Evolutionary conservation across 1,140 invertebrate genomes (phyloP).

Genomic region (Sitobion miscanthi): DNA sequence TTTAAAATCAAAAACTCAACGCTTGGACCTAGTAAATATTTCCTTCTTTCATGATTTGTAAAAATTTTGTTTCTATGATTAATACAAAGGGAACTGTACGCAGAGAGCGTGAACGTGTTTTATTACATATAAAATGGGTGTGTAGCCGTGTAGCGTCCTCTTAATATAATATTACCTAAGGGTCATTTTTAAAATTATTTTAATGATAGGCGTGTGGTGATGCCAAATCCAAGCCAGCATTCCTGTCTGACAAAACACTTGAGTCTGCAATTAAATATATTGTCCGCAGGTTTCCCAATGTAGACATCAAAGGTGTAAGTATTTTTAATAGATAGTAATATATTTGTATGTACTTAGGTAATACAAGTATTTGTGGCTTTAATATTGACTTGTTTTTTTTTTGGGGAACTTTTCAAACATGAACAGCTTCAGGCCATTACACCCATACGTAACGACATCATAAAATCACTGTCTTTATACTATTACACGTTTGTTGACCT

Average conservation of each 20-base stretch:
- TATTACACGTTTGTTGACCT: conserved; percentile 99
- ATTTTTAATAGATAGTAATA: not conserved
- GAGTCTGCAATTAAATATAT: conserved; percentile 96
- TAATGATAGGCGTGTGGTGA: conserved; percentile 84
- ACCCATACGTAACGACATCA: conserved; percentile 88
- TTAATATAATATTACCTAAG: not conserved
- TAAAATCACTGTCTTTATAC: conserved; percentile 95
- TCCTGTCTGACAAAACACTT: conserved; percentile 93
- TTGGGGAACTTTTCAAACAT: not conserved
- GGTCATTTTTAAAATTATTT: not conserved
- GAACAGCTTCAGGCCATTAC: conserved; percentile 77
- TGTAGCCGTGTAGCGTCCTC: no score
- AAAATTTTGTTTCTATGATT: no score
- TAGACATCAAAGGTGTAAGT: conserved; percentile 84
- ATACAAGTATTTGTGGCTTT: not conserved
- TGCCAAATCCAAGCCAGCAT: conserved; percentile 96
- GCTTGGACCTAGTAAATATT: no score
- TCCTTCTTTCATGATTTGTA: no score
- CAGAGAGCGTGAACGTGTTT: no score
- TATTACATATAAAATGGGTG: no score
- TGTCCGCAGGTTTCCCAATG: conserved; percentile 92
- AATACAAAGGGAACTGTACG: no score
- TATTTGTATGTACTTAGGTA: not conserved
- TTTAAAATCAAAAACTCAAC: no score
- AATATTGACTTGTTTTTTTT: conserved; percentile 25